Evolutionary conservation across 2,888 invertebrate genomes (phyloP), one percentile per base, ranked within the genome.

Genomic region (Teleiodes luculella): DNA sequence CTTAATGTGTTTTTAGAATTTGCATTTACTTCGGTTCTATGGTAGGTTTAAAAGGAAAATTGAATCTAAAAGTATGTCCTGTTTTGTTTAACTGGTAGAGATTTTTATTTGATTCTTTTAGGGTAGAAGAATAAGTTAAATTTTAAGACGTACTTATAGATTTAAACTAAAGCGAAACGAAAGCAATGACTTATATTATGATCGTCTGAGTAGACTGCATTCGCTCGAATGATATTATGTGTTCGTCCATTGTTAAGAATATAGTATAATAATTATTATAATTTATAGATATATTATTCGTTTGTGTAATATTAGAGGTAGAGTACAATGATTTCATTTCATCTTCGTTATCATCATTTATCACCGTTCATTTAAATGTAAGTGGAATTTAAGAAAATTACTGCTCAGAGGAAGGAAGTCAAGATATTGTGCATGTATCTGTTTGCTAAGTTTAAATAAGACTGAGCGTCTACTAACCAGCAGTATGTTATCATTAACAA

Each of bases 211-310:
- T 86, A 87, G 87, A 89, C 89, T 88, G 87, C 86, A 87, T 86
- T 88, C 86, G 74, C 77, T 85, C 73, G 85, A 88, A 86, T 86
- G 85, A 83, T 78, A 55, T 58, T 54, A 83, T 85, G 86, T 89
- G 89, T 89, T 89, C 88, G 88, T 89, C 89, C 88, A 88, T 83
- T 85, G 73, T 77, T 76, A 79, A 83, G 76, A 77, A n/a, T 51
- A 49, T 46, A 49, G 8, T 36, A 36, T 36, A n/a, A 36, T 41
- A 41, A 41, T 71, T 76, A 78, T 78, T 76, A 81, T 84, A 76
- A 79, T 83, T 80, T 83, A 79, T 83, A 83, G 76, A 66, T 74
- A 68, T 83, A 81, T n/a, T n/a, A n/a, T 82, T 79, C 71, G 72
- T 83, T 85, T 81, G 76, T 81, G 74, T 80, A 74, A 67, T 59